Evolutionary conservation across 2,888 invertebrate species (phyloP), one percentile per base, ranked within the genome.

Genomic region (Boloria selene): DNA sequence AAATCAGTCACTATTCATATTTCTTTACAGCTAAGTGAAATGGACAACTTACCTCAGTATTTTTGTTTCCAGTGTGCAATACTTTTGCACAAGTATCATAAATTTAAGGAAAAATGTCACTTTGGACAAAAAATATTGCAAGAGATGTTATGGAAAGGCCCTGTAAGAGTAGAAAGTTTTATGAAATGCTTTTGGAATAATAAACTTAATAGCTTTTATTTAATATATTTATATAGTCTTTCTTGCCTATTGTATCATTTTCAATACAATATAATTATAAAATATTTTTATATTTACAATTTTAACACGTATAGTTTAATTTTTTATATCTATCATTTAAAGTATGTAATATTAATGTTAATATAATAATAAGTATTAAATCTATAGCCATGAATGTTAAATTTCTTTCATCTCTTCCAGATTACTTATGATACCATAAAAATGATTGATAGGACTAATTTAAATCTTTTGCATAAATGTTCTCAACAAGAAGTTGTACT

Each of bases 61-160:
- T 86, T 88, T 69, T 89, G 89, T 72, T 87, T 79, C 65, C 88
- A 88, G 71, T 89, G 89, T 75, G 82, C 87, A 0, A 77, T 79
- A 7, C 69, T 87, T 62, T 74, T 89, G 1, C 80, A 86, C 63
- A 89, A 88, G 70, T 88, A 80, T 65, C 83, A 89, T 69, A 84
- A 83, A 61, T 89, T 89, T 65, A 86, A 85, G 63, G 86, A 88
- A 69, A 88, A 87, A 70, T 89, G 89, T 56, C 79, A 75, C 59
- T 76, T 72, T 1, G 87, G 84, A 2, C 82, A 80, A 65, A 81
- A 82, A 64, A 71, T 79, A 31, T 76, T 89, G 0, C 75, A 78
- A 66, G 84, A 86, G 61, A 69, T 88, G 44, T 69, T 80, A 22
- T 80, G 80, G 78, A 79, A 77, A 69, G 85, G 83, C 51, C 78